Conservation (phyloP, 2,113 vertebrate species). For the Mirounga angustirostris region DNA sequence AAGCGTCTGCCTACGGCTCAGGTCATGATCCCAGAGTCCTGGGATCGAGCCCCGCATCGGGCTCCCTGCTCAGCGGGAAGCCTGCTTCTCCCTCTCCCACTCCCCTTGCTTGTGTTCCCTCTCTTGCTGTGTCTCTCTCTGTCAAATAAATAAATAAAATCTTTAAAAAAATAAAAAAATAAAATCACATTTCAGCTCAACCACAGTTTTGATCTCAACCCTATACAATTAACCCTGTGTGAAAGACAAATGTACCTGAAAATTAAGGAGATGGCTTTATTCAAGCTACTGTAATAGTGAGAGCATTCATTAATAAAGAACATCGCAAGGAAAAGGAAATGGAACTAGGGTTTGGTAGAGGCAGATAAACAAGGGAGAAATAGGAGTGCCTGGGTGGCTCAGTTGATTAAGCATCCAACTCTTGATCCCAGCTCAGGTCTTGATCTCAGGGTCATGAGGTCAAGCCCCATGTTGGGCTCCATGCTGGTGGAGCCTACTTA, state of each 20-base stretch:
- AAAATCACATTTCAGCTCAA: neutral
- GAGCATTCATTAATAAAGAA: neutral
- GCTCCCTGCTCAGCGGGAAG: too few relatives aligned
- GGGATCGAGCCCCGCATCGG: too few relatives aligned
- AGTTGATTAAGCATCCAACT: neutral
- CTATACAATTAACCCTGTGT: neutral
- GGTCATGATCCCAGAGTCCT: too few relatives aligned
- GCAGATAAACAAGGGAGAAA: neutral
- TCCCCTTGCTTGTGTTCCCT: too few relatives aligned
- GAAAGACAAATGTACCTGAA: neutral
- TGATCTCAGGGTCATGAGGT: neutral
- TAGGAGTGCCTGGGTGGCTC: neutral
- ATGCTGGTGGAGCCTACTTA: neutral
- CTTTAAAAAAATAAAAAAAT: too few relatives aligned
- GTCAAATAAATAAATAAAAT: too few relatives aligned
- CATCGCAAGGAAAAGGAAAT: neutral
- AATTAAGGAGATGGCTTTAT: conserved; percentile 14
- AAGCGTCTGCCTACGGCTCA: too few relatives aligned
- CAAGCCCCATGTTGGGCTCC: neutral
- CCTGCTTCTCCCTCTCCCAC: too few relatives aligned
- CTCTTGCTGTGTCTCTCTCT: too few relatives aligned
- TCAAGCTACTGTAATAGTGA: neutral
- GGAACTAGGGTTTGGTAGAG: neutral
- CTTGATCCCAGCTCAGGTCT: neutral
- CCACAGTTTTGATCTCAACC: neutral